These are phyloP conservation scores for Falcunculus frontatus DNA, from an alignment of 2,113 vertebrate genomes.

Conservation along the genomic window DNA sequence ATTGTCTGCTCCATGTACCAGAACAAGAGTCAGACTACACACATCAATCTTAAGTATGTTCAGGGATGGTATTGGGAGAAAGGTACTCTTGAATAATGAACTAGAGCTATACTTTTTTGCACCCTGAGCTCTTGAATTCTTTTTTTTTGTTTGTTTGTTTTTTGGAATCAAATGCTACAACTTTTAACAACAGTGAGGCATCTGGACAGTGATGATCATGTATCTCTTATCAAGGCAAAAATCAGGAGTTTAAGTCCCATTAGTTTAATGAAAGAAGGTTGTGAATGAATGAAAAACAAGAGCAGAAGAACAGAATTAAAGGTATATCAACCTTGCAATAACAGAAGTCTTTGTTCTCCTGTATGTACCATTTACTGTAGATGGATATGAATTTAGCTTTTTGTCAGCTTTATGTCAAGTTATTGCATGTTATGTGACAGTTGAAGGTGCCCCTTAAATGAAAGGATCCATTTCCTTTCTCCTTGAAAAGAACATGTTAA, in stretches of 20 bases:
- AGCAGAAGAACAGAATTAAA: background rate
- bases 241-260: background rate
- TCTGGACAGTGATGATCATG: background rate
- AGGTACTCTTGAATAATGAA: background rate
- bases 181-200: background rate
- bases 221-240: background rate
- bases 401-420: background rate
- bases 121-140: background rate
- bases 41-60: background rate
- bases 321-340: fast-evolving
- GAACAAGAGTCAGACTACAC: background rate
- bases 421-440: background rate
- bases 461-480: background rate
- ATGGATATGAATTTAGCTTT: background rate
- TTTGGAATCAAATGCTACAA: background rate
- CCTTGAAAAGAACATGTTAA: background rate
- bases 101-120: background rate
- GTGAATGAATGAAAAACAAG: background rate
- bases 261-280: background rate
- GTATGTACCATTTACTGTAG: background rate
- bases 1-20: background rate
- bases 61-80: background rate
- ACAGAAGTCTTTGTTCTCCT: background rate
- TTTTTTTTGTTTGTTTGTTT: background rate
- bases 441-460: background rate